Evolutionary conservation across 2,888 invertebrate species (phyloP).

Genomic region (Caenorhabditis sulstoni): DNA sequence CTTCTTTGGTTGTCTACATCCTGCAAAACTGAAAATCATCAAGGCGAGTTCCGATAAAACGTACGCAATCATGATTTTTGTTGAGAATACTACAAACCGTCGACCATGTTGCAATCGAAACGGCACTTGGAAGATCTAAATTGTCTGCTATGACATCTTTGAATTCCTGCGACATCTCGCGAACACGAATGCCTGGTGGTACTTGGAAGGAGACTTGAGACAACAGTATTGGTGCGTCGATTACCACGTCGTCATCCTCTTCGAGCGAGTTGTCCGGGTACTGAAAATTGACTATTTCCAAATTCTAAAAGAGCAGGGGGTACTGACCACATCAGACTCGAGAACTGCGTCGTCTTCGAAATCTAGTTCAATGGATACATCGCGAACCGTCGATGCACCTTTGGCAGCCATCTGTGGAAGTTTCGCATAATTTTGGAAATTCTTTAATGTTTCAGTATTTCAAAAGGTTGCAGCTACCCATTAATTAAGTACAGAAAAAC

Average conservation of each 20-base stretch:
- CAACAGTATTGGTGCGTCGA: conserved; percentile 14
- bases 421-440: too few relatives aligned
- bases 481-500: too few relatives aligned
- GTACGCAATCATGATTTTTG: background rate
- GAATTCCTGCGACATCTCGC: background rate
- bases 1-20: too few relatives aligned
- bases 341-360: conserved; percentile 22
- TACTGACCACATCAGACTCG: conserved; percentile 30
- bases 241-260: conserved; percentile 23
- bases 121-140: conserved; percentile 3
- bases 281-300: too few relatives aligned
- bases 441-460: too few relatives aligned
- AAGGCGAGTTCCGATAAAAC: too few relatives aligned
- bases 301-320: background rate
- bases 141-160: background rate
- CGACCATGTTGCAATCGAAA: conserved; percentile 1
- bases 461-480: too few relatives aligned
- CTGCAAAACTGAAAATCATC: too few relatives aligned
- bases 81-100: background rate
- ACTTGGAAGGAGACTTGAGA: background rate
- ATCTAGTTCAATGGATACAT: conserved; percentile 48
- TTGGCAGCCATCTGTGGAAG: conserved; percentile 1
- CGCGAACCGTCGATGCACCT: background rate
- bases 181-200: conserved; percentile 2
- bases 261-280: conserved; percentile 9